Percentiles rank a stretch among this genome's conserved stretches.
Evolutionary conservation across 1,140 invertebrate species (phyloP).

Genomic region (Harpegnathos saltator): DNA sequence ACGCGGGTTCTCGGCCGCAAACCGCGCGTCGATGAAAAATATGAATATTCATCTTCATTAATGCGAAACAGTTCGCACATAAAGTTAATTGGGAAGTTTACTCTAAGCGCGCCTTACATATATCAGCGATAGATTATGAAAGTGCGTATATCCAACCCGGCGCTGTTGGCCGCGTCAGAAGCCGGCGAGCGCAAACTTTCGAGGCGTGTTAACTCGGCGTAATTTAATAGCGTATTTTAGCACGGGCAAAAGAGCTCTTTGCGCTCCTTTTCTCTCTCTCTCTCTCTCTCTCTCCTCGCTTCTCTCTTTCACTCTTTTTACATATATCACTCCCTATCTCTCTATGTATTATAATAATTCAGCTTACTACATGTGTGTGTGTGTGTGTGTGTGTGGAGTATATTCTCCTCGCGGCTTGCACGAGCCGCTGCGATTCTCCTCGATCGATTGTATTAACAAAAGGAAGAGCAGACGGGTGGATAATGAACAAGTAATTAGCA

Average conservation of each 20-base stretch:
- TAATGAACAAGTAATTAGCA: too few species aligned
- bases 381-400: too few species aligned
- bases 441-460: too few species aligned
- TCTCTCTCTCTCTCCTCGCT: not conserved
- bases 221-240: slow-evolving; percentile 56
- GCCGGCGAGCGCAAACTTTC: slow-evolving; percentile 59
- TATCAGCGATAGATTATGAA: slow-evolving; percentile 58
- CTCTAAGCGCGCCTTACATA: slow-evolving; percentile 38
- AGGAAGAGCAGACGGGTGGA: too few species aligned
- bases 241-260: slow-evolving; percentile 1
- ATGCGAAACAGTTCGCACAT: slow-evolving; percentile 46
- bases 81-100: slow-evolving; percentile 56
- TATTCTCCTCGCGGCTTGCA: not conserved
- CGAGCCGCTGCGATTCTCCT: too few species aligned
- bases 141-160: slow-evolving; percentile 54
- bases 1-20: not conserved
- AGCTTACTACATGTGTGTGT: not conserved
- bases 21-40: slow-evolving; percentile 41
- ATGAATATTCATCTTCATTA: slow-evolving; percentile 60
- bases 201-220: slow-evolving; percentile 66
- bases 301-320: too few species aligned
- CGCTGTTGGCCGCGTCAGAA: slow-evolving; percentile 6
- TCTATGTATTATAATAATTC: slow-evolving; percentile 16
- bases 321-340: not conserved
- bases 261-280: too few species aligned